Percentiles rank a stretch among this genome's conserved stretches.
phyloP scores from a whole-genome alignment of 92 coral and sea anemone species.

The Phenganax subtilis region DNA sequence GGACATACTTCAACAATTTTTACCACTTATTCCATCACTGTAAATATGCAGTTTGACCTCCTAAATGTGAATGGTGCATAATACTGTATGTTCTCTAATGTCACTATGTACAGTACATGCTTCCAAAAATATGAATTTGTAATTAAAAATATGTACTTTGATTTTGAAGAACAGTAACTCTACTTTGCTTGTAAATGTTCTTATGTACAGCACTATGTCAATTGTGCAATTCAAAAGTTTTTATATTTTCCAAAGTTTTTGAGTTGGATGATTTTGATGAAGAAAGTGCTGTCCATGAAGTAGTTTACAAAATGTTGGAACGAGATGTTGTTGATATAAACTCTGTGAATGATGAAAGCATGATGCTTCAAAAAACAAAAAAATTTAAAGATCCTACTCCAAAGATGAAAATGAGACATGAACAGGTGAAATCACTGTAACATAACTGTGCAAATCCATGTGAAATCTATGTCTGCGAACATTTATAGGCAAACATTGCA shows the following conservation, averaged over 20 bases:
- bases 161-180: not conserved
- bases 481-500: too few relatives aligned
- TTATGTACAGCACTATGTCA: not conserved
- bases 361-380: constrained; percentile 56
- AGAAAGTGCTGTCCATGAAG: constrained; percentile 86
- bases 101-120: too few relatives aligned
- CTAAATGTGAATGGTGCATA: too few relatives aligned
- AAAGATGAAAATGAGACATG: constrained; percentile 90
- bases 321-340: constrained; percentile 73
- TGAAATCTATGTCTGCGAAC: too few relatives aligned
- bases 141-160: not conserved
- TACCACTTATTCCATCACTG: too few relatives aligned
- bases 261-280: constrained; percentile 81
- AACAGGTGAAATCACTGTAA: constrained; percentile 60
- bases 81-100: too few relatives aligned
- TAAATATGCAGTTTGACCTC: too few relatives aligned
- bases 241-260: constrained; percentile 37
- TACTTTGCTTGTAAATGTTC: not conserved
- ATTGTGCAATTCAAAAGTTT: not conserved
- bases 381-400: constrained; percentile 68
- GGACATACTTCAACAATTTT: not conserved
- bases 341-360: constrained; percentile 58
- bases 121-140: too few relatives aligned
- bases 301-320: constrained; percentile 84
- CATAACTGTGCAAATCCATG: too few relatives aligned